Conservation (phyloP, 2,888 invertebrate genomes). For the Catocala sponsa region DNA sequence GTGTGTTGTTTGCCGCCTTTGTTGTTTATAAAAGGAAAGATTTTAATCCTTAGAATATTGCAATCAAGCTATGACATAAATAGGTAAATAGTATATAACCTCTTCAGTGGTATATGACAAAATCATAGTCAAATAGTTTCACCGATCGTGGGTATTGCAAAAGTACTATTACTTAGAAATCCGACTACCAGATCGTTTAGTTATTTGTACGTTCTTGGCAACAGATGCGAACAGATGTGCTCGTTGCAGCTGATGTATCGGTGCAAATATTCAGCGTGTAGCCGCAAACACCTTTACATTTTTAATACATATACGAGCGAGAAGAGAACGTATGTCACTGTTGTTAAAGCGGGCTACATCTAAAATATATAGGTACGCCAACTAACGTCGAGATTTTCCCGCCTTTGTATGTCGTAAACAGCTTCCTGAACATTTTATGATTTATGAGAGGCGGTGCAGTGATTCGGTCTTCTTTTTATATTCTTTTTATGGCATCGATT, state of each 20-base stretch:
- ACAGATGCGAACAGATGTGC: slow-evolving; percentile 23
- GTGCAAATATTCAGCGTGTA: slow-evolving; percentile 28
- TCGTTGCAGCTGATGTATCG: slow-evolving; percentile 22
- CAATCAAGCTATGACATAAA: too few relatives aligned
- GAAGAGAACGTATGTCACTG: slow-evolving; percentile 34
- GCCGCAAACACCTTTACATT: slow-evolving; percentile 29
- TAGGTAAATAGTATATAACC: too few relatives aligned
- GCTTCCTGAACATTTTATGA: slow-evolving; percentile 26
- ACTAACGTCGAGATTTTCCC: slow-evolving; percentile 34
- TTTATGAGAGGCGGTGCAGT: slow-evolving; percentile 1
- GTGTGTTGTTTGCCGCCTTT: too few relatives aligned
- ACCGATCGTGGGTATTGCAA: too few relatives aligned
- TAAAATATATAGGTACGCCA: slow-evolving; percentile 29
- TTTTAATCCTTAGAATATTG: too few relatives aligned
- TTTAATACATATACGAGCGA: slow-evolving; percentile 31
- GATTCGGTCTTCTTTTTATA: slow-evolving; percentile 8
- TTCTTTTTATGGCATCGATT: slow-evolving; percentile 1
- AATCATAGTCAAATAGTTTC: too few relatives aligned
- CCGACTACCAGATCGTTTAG: slow-evolving; percentile 25
- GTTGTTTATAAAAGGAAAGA: too few relatives aligned
- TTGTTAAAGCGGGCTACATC: slow-evolving; percentile 10
- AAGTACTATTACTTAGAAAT: slow-evolving; percentile 19
- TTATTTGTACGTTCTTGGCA: slow-evolving; percentile 12
- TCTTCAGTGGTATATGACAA: too few relatives aligned
- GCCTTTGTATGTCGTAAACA: slow-evolving; percentile 30